Evolutionary conservation across 2,113 vertebrate genomes (phyloP), one percentile per base, ranked within the genome.

Genomic region (Chelonoidis abingdonii): DNA sequence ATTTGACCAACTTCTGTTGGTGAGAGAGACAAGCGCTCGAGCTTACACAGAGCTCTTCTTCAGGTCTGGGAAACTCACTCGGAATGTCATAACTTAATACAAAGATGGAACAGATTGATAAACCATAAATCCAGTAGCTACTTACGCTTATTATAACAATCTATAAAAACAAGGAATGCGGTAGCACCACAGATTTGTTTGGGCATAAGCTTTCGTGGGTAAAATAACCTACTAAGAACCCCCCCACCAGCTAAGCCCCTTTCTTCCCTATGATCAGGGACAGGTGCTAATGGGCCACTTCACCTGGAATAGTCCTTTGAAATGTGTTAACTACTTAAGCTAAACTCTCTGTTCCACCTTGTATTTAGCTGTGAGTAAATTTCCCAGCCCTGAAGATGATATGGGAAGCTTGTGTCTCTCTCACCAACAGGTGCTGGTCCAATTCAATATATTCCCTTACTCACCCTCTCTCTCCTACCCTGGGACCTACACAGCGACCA

Each of bases 401-500:
- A 31, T 65, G 31, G 59, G 8, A 35, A 65, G 59, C 14, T 17
- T 65, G 11, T 16, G 5, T 31, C 59, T 17, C 24, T 35, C 31
- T 27, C 31, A 14, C 31, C 59, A 6, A 17, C 11, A 35, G 59
- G 31, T 5, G 29, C 13, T 3, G 13, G 59, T 13, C 59, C 59
- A 29, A 31, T 25, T 25, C 21, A 24, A 56, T 22, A 10, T 25
- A 25, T 57, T 54, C 53, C 53, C 53, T 54, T 22, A 54, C 53
- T 57, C 56, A 25, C 19, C 50, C 0, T 13, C n/a, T 59, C 10
- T 38, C 65, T 11, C 65, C 49, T 21, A 0, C 17, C 53, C n/a
- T 2, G 4, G 16, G 29, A 69, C 59, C 59, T 2, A 6, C 59
- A 29, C 27, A 12, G 27, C 57, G 6, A 27, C 31, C 29, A 16